Evolutionary conservation across 92 coral and sea anemone genomes (phyloP).

Genomic region (Pocillopora meandrina): DNA sequence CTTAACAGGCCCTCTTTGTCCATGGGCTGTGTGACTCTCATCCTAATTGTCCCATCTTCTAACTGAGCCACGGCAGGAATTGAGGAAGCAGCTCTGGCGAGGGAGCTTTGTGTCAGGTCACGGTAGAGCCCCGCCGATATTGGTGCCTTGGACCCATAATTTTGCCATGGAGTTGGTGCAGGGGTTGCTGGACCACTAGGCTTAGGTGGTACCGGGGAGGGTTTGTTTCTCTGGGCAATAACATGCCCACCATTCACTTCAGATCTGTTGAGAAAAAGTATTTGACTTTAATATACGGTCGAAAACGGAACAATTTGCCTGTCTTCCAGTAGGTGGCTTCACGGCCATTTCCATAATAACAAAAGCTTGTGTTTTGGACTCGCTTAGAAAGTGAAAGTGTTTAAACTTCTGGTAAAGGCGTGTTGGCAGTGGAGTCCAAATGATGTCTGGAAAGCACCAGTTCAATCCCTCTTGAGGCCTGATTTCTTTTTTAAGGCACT

Average conservation of each 20-base stretch:
- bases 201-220: conserved; percentile 31
- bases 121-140: conserved; percentile 45
- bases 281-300: too few species aligned
- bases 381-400: too few species aligned
- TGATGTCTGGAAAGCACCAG: too few species aligned
- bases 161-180: conserved; percentile 80
- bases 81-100: conserved; percentile 61
- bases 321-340: too few species aligned
- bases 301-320: too few species aligned
- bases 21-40: conserved; percentile 67
- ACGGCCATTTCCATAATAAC: too few species aligned
- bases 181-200: conserved; percentile 72
- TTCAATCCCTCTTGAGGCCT: too few species aligned
- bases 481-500: too few species aligned
- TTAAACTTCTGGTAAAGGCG: too few species aligned
- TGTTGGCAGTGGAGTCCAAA: too few species aligned
- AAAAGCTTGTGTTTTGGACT: too few species aligned
- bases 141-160: conserved; percentile 32
- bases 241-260: conserved; percentile 27
- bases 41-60: conserved; percentile 66
- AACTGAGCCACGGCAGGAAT: conserved; percentile 67
- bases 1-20: conserved; percentile 33
- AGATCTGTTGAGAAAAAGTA: conserved; percentile 3
- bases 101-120: conserved; percentile 50
- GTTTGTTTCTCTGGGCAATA: conserved; percentile 34